A percentile compares a stretch with the other conserved stretches of the same genome.
phyloP scores from a whole-genome alignment of 2,797 vertebrate genomes.

The Ataeniobius toweri region DNA sequence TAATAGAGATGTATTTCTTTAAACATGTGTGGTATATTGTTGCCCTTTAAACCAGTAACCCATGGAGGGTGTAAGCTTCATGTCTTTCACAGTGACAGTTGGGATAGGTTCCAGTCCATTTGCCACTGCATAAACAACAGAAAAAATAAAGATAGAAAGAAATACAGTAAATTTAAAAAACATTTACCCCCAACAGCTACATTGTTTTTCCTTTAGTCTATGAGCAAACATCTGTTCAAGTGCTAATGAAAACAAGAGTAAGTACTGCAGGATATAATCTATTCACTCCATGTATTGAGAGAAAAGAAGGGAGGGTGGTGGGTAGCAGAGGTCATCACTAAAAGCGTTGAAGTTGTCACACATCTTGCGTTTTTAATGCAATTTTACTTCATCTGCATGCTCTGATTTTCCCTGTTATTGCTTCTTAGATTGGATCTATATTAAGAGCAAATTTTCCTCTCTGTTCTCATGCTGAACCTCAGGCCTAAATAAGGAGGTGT shows the following conservation, averaged over 20 bases:
- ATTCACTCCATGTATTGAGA: constrained; percentile 9
- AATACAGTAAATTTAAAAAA: not conserved
- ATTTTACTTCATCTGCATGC: not conserved
- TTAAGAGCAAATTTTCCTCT: not conserved
- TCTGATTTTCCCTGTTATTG: not conserved
- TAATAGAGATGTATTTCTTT: not conserved
- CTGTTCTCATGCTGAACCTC: not conserved
- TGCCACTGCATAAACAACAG: not conserved
- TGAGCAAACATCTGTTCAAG: constrained; percentile 1
- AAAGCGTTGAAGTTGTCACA: not conserved
- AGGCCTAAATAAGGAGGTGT: constrained; percentile 45
- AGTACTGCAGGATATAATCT: constrained; percentile 29
- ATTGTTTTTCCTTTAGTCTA: not conserved
- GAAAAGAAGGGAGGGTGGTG: not conserved
- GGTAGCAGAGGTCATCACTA: not conserved
- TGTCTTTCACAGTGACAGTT: not conserved
- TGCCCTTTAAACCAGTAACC: not conserved
- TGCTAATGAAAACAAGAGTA: not conserved
- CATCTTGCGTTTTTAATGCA: not conserved
- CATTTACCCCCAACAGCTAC: not conserved
- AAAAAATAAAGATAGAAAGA: not conserved
- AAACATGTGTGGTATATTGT: not conserved
- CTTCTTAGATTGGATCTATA: not conserved
- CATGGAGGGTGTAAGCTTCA: not conserved
- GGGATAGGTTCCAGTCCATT: too few species aligned